A percentile compares a stretch with the other conserved stretches of the same genome.
Evolutionary conservation across 2,888 invertebrate genomes (phyloP).

Genomic region (Mythimna loreyi): DNA sequence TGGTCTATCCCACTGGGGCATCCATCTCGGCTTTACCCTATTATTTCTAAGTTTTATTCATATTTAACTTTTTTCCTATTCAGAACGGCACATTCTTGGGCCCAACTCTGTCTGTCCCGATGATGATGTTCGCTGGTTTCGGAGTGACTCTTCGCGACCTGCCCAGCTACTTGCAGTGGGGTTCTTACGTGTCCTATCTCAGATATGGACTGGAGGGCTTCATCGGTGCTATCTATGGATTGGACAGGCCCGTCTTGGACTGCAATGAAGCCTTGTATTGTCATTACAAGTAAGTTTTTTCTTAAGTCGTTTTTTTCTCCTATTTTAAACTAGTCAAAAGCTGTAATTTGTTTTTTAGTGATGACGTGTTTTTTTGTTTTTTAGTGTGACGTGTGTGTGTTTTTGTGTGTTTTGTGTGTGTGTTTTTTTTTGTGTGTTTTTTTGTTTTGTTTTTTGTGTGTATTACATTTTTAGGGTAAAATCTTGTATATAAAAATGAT

Average conservation of each 20-base stretch:
- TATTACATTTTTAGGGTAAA: no score
- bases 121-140: conserved; percentile 99
- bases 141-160: conserved; percentile 97
- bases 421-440: no score
- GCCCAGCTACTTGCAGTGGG: conserved; percentile 96
- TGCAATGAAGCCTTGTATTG: conserved; percentile 95
- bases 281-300: conserved; percentile 92
- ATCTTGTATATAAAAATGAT: no score
- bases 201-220: conserved; percentile 97
- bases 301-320: neutral
- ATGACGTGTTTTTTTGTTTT: neutral
- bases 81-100: conserved; percentile 99
- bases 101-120: conserved; percentile 97
- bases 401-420: no score
- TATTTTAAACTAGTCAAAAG: neutral
- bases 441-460: no score
- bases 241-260: conserved; percentile 93
- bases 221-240: conserved; percentile 96
- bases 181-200: conserved; percentile 97
- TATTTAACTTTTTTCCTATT: conserved; percentile 10
- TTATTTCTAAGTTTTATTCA: no score
- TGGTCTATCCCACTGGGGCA: no score
- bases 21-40: no score
- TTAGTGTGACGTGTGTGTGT: no score
- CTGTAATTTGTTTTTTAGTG: no score